Evolutionary conservation across 2,797 vertebrate genomes (phyloP), one percentile per base, ranked within the genome.

Genomic region (Setipinna tenuifilis): DNA sequence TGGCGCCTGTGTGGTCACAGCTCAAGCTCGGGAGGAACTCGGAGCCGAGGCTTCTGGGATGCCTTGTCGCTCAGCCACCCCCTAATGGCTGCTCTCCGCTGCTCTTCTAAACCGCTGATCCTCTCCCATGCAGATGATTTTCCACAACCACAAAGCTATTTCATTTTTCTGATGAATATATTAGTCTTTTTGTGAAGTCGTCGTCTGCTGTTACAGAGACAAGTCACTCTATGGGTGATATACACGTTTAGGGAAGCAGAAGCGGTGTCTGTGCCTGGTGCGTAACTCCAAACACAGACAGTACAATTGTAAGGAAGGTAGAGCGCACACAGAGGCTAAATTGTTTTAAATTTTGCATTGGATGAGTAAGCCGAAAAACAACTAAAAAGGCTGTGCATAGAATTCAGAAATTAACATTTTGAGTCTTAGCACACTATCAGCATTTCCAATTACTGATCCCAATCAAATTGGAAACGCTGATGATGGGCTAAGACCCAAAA

Each of bases 1-100:
- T 31, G 68, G 68, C 68, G 68, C 68, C 68, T 75, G 68, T 75
- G 68, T 6, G 68, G 68, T 41, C 68, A 75, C 68, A 19, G 28
- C 68, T 75, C 14, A 3, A 19, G 68, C 68, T 35, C 31, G 28
- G 28, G 28, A 35, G 68, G 31, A 75, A 31, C 68, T 75, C 68
- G 25, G 68, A 31, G 16, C 68, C 12, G 31, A 35, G 68, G 68
- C 31, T 75, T 35, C 68, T 75, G 28, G 68, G 68, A 75, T 75
- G 68, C 28, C 65, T 31, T 31, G 65, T 35, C 28, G 16, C 31
- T 75, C 68, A 75, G 14, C 14, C 68, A 5, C 16, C 28, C 68
- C 28, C 68, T 41, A 65, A 65, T 28, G 23, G 62, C 14, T 6
- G 2, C 68, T 35, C 28, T 14, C 14, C 14, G 2, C 68, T 75